Base-by-base conservation (phyloP, 2,888 invertebrate species). In the Himalopsyche anomala region DNA sequence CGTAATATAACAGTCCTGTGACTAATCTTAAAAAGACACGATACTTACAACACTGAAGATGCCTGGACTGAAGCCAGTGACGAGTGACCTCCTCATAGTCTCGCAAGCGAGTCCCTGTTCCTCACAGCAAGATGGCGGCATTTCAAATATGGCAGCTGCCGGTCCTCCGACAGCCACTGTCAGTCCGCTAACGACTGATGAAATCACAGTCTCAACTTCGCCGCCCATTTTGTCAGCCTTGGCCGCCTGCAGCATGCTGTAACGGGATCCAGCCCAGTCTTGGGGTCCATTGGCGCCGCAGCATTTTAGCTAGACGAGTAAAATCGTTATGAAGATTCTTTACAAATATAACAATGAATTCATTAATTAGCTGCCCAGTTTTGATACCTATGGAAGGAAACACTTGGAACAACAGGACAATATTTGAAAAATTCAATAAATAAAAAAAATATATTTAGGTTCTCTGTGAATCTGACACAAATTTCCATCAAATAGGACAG, bases 271-370 rank as follows among this genome's bases (percentile, higher is more conserved):
- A 84, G 94, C 93, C 96, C 96, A 97, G 91, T 97, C 96, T 0
- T 91, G 91, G 4, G 96, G 95, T 80, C 94, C 94, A 89, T 94
- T 94, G 4, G 96, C 96, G 38, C 97, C 97, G 90, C 97, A 97
- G 90, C 97, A 97, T 89, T 95, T 91, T 87, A 97, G 92, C 95
- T 96, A 90, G 84, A 83, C 45, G 15, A 54, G n/a, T 38, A 28
- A 45, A 6, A 45, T 81, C 81, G 82, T 80, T 80, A 1, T 8
- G 45, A 8, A 8, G 2, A 9, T 40, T 1, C 6, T 40, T 6
- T 40, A 40, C 0, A 40, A 2, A 0, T 40, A 6, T 40, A 40
- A 6, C 40, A 2, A 40, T 40, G 5, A 40, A 6, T 40, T 40
- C 0, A 28, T 28, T 28, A 28, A 28, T 28, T 28, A 28, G 28